phyloP scores from a whole-genome alignment of 1,140 invertebrate species.

The Drosophila kohkoa region DNA sequence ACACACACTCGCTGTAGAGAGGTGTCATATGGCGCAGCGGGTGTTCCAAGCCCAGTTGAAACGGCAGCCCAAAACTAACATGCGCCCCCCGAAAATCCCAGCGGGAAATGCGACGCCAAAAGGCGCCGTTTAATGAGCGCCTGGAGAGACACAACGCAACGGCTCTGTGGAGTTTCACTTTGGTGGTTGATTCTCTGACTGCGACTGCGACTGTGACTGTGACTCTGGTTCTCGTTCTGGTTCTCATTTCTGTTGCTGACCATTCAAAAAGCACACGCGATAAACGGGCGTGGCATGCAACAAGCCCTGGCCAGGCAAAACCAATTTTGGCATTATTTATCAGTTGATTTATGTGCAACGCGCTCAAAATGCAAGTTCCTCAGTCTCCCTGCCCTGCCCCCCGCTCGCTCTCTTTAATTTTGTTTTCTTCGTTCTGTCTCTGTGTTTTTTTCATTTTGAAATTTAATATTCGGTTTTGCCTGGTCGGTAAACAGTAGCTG shows the following conservation, averaged over 20 bases:
- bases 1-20: conserved; percentile 9
- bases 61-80: conserved; percentile 56
- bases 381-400: conserved; percentile 4
- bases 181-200: conserved; percentile 5
- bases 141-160: conserved; percentile 52
- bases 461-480: conserved; percentile 69
- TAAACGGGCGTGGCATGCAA: conserved; percentile 69
- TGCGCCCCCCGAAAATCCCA: conserved; percentile 61
- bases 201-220: background rate
- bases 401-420: conserved; percentile 18
- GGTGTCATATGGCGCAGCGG: conserved; percentile 78
- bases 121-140: conserved; percentile 78
- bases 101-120: conserved; percentile 72
- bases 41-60: conserved; percentile 48
- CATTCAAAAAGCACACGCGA: conserved; percentile 54
- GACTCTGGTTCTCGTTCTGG: background rate
- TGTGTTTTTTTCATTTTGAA: conserved; percentile 43
- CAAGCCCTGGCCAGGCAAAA: conserved; percentile 41
- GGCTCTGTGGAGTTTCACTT: conserved; percentile 3
- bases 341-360: conserved; percentile 64
- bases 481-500: conserved; percentile 61
- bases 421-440: conserved; percentile 18
- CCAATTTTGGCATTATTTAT: conserved; percentile 78
- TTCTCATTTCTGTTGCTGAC: background rate
- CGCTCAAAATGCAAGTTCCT: conserved; percentile 34